A percentile compares a stretch with the other conserved stretches of the same genome.
Conservation (phyloP, 1,140 invertebrate genomes). For the Drosophila virilis region DNA sequence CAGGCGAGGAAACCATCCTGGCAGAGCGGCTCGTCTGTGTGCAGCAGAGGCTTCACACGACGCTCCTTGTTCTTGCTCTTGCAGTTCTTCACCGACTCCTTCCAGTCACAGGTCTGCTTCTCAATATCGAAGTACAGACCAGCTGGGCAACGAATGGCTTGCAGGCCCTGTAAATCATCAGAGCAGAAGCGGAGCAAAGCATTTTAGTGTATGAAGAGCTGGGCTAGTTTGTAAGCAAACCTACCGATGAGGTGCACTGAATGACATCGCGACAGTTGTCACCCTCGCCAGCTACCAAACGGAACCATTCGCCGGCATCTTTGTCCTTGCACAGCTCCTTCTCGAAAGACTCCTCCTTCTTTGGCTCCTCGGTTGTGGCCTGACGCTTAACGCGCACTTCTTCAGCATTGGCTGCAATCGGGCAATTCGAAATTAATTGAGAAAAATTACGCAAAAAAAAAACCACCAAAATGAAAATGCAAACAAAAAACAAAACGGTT, state of each 20-base stretch:
- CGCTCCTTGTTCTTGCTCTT: constrained; percentile 95
- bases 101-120: constrained; percentile 98
- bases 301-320: constrained; percentile 98
- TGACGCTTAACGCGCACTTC: constrained; percentile 86
- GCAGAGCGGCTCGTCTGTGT: constrained; percentile 96
- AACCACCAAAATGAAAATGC: background rate
- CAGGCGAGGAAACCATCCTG: constrained; percentile 94
- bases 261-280: constrained; percentile 98
- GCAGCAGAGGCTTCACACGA: constrained; percentile 94
- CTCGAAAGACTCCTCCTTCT: constrained; percentile 94
- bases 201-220: background rate
- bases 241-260: constrained; percentile 95
- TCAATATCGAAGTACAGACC: constrained; percentile 97
- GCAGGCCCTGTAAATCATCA: constrained; percentile 88
- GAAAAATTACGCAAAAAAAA: background rate
- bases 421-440: constrained; percentile 11
- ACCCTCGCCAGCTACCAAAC: constrained; percentile 93
- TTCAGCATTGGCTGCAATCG: constrained; percentile 79
- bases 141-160: constrained; percentile 96
- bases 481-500: too few relatives aligned
- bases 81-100: constrained; percentile 96
- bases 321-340: constrained; percentile 96
- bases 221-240: constrained; percentile 60
- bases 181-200: background rate
- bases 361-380: constrained; percentile 86